Base-by-base conservation (phyloP, 1,140 invertebrate genomes). In the Oreohelix idahoensis region DNA sequence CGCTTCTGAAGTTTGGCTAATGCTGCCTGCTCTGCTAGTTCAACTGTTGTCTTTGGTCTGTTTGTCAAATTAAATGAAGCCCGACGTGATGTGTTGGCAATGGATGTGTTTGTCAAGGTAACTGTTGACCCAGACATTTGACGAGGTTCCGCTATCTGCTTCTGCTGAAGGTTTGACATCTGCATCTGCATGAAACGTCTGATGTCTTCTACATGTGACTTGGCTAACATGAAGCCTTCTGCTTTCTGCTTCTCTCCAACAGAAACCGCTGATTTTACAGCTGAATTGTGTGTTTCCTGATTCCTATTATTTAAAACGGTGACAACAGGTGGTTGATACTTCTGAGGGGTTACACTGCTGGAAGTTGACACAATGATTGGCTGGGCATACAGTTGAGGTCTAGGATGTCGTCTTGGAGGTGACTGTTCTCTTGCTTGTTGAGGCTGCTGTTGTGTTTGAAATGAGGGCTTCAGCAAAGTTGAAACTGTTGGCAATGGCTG, bases 111-210 rank as follows among this genome's bases (percentile, higher is more conserved):
- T 35, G 17, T 79, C 29, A 79, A 1, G 11, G 80, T 82, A 39
- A 81, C 45, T 17, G 79, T 81, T 26, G 79, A 81, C 1, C 80
- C 80, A 35, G 70, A 51, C 80, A 73, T 82, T 51, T 82, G 80
- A 13, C 42, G 42, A 35, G 38, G 35, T 39, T 82, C 32, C n/a
- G 71, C 49, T 13, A 75, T 53, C n/a, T 45, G 36, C 32, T 58
- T 35, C 63, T 82, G 70, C 4, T 39, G 71, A 1, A 49, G 13
- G 29, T 35, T 42, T 36, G 77, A 66, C 69, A 71, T 71, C 49
- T 82, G 80, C 70, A 82, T 53, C 35, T 82, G 80, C 80, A 82
- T 82, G 29, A 82, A 74, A 0, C 35, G 71, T 38, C 80, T 63
- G 29, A 81, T 71, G 17, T 49, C 49, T 23, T 58, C 70, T n/a